Conservation (phyloP, 2,888 invertebrate species). For the Syritta pipiens region DNA sequence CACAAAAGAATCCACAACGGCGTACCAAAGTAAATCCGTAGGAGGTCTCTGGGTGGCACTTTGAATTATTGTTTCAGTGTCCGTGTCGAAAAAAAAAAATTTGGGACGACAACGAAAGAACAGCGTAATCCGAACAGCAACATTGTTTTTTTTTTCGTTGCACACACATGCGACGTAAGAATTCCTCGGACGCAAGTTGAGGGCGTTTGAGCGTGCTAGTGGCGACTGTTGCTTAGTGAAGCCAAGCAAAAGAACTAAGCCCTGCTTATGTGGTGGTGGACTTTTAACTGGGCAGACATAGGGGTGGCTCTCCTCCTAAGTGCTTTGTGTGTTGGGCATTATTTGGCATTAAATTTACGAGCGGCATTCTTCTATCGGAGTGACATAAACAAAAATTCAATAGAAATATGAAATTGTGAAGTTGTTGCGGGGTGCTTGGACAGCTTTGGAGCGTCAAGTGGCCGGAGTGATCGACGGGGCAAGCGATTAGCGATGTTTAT, state of each 20-base stretch:
- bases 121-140: conserved; percentile 18
- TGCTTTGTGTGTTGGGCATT: conserved; percentile 33
- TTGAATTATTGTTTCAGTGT: conserved; percentile 48
- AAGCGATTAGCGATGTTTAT: no score
- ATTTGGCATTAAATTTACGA: conserved; percentile 45
- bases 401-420: conserved; percentile 38
- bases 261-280: no score
- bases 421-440: no score
- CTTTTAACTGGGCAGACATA: no score
- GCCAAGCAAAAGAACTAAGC: conserved; percentile 50
- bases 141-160: conserved; percentile 30
- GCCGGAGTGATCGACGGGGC: no score
- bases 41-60: conserved; percentile 43
- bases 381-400: conserved; percentile 56
- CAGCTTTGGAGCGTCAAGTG: no score
- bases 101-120: conserved; percentile 23
- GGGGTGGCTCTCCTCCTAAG: conserved; percentile 18
- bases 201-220: no score
- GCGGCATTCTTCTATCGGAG: conserved; percentile 49
- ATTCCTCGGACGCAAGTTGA: no score
- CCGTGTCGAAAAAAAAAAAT: conserved; percentile 9
- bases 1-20: not conserved
- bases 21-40: no score
- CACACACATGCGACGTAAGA: conserved; percentile 25
- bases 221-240: no score